Evolutionary conservation across 2,113 vertebrate species (phyloP).

Genomic region (Apeltes quadracus): DNA sequence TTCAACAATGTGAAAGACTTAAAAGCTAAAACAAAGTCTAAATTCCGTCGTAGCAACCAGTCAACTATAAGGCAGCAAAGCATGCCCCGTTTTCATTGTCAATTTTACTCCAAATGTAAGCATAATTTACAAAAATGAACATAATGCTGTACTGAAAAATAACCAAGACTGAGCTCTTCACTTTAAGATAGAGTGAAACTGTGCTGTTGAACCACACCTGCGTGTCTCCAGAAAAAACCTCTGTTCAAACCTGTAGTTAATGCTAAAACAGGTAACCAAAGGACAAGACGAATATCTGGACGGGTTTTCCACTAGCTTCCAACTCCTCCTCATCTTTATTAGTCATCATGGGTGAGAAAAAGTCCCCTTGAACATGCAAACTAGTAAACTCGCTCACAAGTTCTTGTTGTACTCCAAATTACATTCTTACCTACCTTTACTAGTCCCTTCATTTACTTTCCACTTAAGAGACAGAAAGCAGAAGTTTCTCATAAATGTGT

Average conservation of each 20-base stretch:
- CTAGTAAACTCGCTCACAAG: neutral
- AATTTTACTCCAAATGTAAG: too few species aligned
- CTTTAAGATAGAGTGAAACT: constrained; percentile 3
- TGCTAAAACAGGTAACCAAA: constrained; percentile 1
- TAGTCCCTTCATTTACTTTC: constrained; percentile 44
- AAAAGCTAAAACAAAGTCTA: too few species aligned
- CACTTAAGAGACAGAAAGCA: constrained; percentile 14
- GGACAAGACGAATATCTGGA: constrained; percentile 46
- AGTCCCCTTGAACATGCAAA: constrained; percentile 37
- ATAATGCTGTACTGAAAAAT: too few species aligned
- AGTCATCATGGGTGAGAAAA: constrained; percentile 36
- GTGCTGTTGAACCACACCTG: constrained; percentile 2
- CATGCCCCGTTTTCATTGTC: too few species aligned
- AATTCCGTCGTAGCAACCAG: too few species aligned
- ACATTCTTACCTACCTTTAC: constrained; percentile 42
- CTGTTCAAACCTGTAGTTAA: constrained; percentile 1
- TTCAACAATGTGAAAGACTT: too few species aligned
- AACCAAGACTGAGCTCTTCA: neutral
- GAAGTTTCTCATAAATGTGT: constrained; percentile 6
- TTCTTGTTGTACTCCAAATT: constrained; percentile 26
- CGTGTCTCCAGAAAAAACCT: constrained; percentile 7
- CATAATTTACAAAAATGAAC: too few species aligned
- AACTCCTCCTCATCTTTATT: constrained; percentile 21
- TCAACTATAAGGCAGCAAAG: too few species aligned
- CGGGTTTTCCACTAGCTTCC: constrained; percentile 38